phyloP scores from a whole-genome alignment of 1,140 invertebrate genomes.

The Holotrichia oblita region DNA sequence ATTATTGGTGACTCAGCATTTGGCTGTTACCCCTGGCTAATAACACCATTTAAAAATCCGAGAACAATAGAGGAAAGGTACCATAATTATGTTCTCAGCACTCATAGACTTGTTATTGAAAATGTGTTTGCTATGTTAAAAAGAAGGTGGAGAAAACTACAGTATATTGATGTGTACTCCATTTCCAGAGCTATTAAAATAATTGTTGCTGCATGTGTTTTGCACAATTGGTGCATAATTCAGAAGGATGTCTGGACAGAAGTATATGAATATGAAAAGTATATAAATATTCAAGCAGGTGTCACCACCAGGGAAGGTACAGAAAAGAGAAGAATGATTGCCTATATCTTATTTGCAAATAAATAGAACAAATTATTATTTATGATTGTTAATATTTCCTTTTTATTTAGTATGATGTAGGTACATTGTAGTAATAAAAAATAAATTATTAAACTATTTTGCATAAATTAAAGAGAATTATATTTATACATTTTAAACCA shows the following conservation, averaged over 20 bases:
- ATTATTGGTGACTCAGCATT: constrained; percentile 3
- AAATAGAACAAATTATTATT: neutral
- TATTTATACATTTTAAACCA: too few species aligned
- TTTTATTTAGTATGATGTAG: too few species aligned
- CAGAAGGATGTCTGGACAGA: constrained; percentile 42
- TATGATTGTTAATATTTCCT: too few species aligned
- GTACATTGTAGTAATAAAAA: too few species aligned
- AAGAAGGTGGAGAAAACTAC: constrained; percentile 43
- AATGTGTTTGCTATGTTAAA: constrained; percentile 40
- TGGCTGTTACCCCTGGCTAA: neutral
- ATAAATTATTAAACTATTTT: too few species aligned
- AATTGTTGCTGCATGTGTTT: constrained; percentile 41
- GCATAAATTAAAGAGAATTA: too few species aligned
- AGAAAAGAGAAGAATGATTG: neutral
- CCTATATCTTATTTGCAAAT: neutral
- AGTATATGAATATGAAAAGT: constrained; percentile 21
- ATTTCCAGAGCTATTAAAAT: constrained; percentile 45
- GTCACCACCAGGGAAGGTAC: neutral
- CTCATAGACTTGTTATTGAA: constrained; percentile 43
- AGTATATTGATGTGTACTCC: constrained; percentile 42
- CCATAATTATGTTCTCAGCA: constrained; percentile 44
- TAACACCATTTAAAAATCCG: constrained; percentile 17
- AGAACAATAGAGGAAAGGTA: constrained; percentile 31
- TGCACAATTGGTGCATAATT: constrained; percentile 46
- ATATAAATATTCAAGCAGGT: neutral